Percentiles rank a stretch among this genome's conserved stretches.
Evolutionary conservation across 1,140 invertebrate species (phyloP).

Genomic region (Vanessa tameamea): DNA sequence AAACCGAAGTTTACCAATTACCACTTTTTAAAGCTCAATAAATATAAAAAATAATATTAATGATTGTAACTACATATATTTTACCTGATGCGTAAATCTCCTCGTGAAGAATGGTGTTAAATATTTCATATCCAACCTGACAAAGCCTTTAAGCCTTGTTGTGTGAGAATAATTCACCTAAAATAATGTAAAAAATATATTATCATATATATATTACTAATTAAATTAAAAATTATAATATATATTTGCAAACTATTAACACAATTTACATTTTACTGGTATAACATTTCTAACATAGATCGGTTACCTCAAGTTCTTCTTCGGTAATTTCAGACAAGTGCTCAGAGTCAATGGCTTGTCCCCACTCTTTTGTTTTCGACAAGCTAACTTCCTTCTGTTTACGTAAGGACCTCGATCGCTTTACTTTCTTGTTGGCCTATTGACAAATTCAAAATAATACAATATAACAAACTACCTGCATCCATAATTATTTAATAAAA

Average conservation of each 20-base stretch:
- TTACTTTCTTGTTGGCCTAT: conserved; percentile 84
- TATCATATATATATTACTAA: background rate
- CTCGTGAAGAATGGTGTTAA: conserved; percentile 97
- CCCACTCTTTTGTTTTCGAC: conserved; percentile 98
- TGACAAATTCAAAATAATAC: conserved; percentile 4
- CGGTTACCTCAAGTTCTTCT: conserved; percentile 92
- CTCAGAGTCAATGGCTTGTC: conserved; percentile 97
- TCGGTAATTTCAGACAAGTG: conserved; percentile 97
- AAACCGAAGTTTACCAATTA: no score
- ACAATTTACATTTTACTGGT: no score
- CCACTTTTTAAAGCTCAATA: background rate
- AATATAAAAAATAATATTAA: conserved; percentile 6
- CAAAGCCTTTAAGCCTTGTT: conserved; percentile 90
- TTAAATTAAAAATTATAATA: no score
- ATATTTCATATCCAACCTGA: conserved; percentile 94
- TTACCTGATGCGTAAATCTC: conserved; percentile 94
- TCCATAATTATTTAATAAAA: no score
- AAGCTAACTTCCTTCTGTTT: conserved; percentile 93
- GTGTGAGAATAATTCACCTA: conserved; percentile 82
- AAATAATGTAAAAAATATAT: conserved; percentile 35
- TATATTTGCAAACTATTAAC: no score
- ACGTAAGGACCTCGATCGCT: conserved; percentile 83
- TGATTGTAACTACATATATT: background rate
- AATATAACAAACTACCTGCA: background rate
- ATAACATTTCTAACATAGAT: background rate